Percentiles rank a stretch among this genome's conserved stretches.
phyloP scores from a whole-genome alignment of 2,797 vertebrate species.

The Protonibea diacanthus region DNA sequence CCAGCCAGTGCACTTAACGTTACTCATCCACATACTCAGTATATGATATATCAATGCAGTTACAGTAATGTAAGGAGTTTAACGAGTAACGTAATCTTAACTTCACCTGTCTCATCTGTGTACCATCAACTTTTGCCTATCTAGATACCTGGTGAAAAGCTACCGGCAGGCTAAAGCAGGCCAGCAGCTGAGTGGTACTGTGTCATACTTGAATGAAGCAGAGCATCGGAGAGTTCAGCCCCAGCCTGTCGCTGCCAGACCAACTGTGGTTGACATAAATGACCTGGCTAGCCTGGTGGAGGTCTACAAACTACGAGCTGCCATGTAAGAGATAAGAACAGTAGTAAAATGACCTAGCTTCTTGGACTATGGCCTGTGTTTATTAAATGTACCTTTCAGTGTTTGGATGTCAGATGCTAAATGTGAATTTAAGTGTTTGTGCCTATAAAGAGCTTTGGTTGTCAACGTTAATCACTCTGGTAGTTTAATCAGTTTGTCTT shows the following conservation, averaged over 20 bases:
- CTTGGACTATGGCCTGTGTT: neutral
- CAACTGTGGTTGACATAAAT: slow-evolving; percentile 83
- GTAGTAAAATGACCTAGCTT: neutral
- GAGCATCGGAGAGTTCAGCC: slow-evolving; percentile 87
- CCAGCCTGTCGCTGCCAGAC: slow-evolving; percentile 88
- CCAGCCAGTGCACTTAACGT: too few relatives aligned
- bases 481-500: neutral
- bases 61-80: too few relatives aligned
- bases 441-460: neutral
- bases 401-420: neutral
- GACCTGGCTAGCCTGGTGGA: slow-evolving; percentile 90
- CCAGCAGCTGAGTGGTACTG: slow-evolving; percentile 89
- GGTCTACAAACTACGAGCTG: slow-evolving; percentile 93
- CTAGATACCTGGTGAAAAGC: slow-evolving; percentile 95
- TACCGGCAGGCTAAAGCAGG: slow-evolving; percentile 91
- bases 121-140: neutral
- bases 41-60: too few relatives aligned
- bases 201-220: slow-evolving; percentile 94
- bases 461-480: neutral
- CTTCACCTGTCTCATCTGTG: neutral
- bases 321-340: slow-evolving; percentile 83
- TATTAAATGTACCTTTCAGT: neutral
- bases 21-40: too few relatives aligned
- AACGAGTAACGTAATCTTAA: too few relatives aligned
- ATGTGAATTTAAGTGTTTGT: neutral